phyloP scores from a whole-genome alignment of 2,888 invertebrate species.

The Sesia bembeciformis region DNA sequence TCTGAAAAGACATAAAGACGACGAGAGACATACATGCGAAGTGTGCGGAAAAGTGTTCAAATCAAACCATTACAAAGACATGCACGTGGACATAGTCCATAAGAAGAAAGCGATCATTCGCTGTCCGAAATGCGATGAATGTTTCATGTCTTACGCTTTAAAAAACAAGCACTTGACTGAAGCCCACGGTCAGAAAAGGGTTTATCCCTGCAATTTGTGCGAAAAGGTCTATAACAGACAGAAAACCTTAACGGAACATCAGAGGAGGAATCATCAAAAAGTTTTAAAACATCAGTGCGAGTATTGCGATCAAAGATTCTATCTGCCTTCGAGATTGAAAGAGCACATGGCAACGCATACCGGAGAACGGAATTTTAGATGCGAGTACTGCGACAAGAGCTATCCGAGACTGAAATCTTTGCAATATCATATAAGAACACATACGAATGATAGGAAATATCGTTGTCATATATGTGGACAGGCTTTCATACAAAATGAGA shows the following conservation, averaged over 20 bases:
- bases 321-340: slow-evolving; percentile 52
- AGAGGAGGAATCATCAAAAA: slow-evolving; percentile 56
- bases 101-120: slow-evolving; percentile 59
- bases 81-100: slow-evolving; percentile 63
- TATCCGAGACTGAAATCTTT: slow-evolving; percentile 75
- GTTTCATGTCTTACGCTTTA: slow-evolving; percentile 60
- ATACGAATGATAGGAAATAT: slow-evolving; percentile 73
- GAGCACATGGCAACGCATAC: slow-evolving; percentile 73
- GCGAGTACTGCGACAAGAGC: slow-evolving; percentile 74
- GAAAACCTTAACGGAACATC: slow-evolving; percentile 58
- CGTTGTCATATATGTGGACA: slow-evolving; percentile 72
- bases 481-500: slow-evolving; percentile 75
- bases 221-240: slow-evolving; percentile 63
- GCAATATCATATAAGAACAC: slow-evolving; percentile 75
- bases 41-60: slow-evolving; percentile 64
- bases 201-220: slow-evolving; percentile 60
- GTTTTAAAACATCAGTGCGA: slow-evolving; percentile 69
- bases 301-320: slow-evolving; percentile 70
- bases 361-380: slow-evolving; percentile 70
- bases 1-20: slow-evolving; percentile 57
- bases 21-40: slow-evolving; percentile 68
- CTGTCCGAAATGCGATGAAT: slow-evolving; percentile 58
- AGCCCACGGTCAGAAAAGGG: slow-evolving; percentile 55
- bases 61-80: slow-evolving; percentile 59
- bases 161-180: slow-evolving; percentile 60